These are phyloP conservation scores for Ptilorrhoa leucosticta DNA, from an alignment of 2,113 vertebrate genomes.

Conservation along the genomic window DNA sequence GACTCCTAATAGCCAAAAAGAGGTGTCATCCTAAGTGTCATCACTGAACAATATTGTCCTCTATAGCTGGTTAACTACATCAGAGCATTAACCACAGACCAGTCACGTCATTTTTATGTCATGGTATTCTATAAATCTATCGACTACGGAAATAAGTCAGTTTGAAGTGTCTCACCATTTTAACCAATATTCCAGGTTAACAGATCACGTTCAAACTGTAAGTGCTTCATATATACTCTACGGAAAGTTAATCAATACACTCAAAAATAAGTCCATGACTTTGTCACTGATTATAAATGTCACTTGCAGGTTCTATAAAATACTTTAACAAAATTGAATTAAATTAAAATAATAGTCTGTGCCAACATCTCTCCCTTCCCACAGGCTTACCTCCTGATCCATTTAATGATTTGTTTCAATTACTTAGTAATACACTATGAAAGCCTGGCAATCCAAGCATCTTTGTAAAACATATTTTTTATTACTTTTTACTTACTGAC, in stretches of 20 bases:
- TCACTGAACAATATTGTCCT: not conserved
- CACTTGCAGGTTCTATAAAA: not conserved
- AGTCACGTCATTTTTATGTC: not conserved
- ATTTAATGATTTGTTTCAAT: not conserved
- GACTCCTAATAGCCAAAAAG: not conserved
- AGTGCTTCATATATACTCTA: not conserved
- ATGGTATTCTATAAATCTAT: not conserved
- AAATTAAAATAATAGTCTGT: not conserved
- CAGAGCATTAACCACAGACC: not conserved
- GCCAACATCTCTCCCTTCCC: not conserved
- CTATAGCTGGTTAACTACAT: not conserved
- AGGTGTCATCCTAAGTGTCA: not conserved
- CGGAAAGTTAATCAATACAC: not conserved
- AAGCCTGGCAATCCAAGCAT: not conserved
- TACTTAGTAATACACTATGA: not conserved
- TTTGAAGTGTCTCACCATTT: not conserved
- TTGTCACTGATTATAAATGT: not conserved
- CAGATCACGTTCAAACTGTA: not conserved
- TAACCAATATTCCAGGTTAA: not conserved
- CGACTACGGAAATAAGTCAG: not conserved
- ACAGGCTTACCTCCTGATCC: not conserved
- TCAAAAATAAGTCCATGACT: not conserved
- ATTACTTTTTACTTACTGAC: not conserved
- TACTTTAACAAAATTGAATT: not conserved
- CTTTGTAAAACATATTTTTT: not conserved